Conservation (phyloP, 2,888 invertebrate genomes). For the Loripinus fragilis region DNA sequence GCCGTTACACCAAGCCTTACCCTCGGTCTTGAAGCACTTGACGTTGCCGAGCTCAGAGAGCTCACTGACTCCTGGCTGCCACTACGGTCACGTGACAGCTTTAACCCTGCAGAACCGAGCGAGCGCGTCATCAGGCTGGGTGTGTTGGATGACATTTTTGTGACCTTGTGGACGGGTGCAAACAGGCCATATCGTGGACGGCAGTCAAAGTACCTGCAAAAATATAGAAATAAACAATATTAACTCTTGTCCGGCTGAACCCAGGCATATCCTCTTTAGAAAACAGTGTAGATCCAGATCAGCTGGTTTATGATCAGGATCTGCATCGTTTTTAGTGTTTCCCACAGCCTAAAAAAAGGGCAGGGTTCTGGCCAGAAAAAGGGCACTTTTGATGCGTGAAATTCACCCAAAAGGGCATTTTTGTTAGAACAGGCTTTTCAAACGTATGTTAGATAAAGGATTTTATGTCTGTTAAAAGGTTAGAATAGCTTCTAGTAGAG, state of each 20-base stretch:
- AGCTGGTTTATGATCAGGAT: neutral
- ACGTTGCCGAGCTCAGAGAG: slow-evolving; percentile 88
- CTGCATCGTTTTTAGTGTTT: too few relatives aligned
- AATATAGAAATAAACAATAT: slow-evolving; percentile 18
- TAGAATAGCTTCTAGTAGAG: too few relatives aligned
- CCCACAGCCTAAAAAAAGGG: too few relatives aligned
- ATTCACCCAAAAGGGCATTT: too few relatives aligned
- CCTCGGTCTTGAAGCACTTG: slow-evolving; percentile 85
- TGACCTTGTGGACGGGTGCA: slow-evolving; percentile 94
- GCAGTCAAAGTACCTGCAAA: slow-evolving; percentile 94
- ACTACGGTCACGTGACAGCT: slow-evolving; percentile 77
- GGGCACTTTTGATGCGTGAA: too few relatives aligned
- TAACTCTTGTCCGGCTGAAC: too few relatives aligned
- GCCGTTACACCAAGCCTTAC: slow-evolving; percentile 90
- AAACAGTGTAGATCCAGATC: neutral
- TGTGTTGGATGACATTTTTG: slow-evolving; percentile 86
- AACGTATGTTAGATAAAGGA: too few relatives aligned
- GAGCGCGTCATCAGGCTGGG: slow-evolving; percentile 70
- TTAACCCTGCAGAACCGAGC: slow-evolving; percentile 69
- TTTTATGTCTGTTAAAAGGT: too few relatives aligned
- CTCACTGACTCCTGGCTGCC: slow-evolving; percentile 92
- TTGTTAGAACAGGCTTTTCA: too few relatives aligned
- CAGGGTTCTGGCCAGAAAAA: too few relatives aligned
- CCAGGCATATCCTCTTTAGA: too few relatives aligned
- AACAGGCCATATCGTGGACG: slow-evolving; percentile 95